These are phyloP conservation scores for Asarcornis scutulata DNA, from an alignment of 2,113 vertebrate genomes.

Conservation along the genomic window DNA sequence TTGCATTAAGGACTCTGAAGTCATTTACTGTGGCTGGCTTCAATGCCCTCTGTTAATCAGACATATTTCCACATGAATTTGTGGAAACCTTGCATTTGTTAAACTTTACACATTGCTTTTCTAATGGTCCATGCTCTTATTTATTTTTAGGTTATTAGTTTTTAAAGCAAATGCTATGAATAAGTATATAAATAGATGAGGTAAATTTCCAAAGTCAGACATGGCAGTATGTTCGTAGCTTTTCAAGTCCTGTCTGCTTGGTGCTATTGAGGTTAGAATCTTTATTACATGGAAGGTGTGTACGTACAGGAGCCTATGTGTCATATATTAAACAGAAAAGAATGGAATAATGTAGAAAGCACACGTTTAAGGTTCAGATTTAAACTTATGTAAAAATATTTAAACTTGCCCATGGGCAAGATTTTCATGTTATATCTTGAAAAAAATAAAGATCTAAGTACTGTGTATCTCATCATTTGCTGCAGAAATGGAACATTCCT, in stretches of 20 bases:
- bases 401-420: background rate
- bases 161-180: background rate
- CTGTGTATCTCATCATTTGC: background rate
- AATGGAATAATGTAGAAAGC: background rate
- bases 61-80: background rate
- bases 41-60: background rate
- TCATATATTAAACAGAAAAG: background rate
- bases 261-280: background rate
- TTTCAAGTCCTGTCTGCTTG: background rate
- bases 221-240: background rate
- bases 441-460: background rate
- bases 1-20: background rate
- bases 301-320: background rate
- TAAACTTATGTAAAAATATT: background rate
- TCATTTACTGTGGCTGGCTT: background rate
- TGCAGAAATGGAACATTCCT: conserved; percentile 11
- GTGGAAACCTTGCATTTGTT: background rate
- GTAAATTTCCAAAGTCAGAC: background rate
- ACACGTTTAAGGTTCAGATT: background rate
- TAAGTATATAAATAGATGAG: background rate
- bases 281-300: background rate
- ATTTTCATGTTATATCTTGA: background rate
- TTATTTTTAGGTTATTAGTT: background rate
- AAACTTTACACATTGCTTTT: background rate
- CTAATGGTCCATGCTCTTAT: background rate